A percentile compares a stretch with the other conserved stretches of the same genome.
These are phyloP conservation scores for Drusus annulatus DNA, from an alignment of 1,140 invertebrate species.

Conservation along the genomic window DNA sequence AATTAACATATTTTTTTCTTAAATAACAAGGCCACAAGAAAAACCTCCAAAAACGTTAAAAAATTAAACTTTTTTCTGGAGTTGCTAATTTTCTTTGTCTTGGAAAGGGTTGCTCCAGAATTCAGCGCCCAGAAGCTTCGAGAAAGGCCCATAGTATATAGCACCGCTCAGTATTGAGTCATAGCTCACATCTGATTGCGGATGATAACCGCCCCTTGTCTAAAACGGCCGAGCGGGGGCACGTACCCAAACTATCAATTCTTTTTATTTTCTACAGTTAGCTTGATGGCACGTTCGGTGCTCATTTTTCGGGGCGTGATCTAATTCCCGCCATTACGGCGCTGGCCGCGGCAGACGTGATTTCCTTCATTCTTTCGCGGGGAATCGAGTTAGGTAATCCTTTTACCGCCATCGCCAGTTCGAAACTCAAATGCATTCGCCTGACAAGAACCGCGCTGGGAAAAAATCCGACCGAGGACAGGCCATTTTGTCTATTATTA, in stretches of 20 bases:
- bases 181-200: background rate
- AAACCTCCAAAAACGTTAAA: no score
- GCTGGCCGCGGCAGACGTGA: conserved; percentile 52
- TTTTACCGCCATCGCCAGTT: conserved; percentile 38
- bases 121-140: no score
- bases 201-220: conserved; percentile 8
- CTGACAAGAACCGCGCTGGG: background rate
- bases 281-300: conserved; percentile 48
- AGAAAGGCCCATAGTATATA: no score
- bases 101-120: no score
- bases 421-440: conserved; percentile 15
- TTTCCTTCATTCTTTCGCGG: conserved; percentile 52
- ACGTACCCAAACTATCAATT: conserved; percentile 58
- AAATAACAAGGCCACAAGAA: no score
- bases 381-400: conserved; percentile 57
- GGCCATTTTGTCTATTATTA: background rate
- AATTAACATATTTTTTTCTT: no score
- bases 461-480: conserved; percentile 2
- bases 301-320: conserved; percentile 59
- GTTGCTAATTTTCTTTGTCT: no score
- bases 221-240: conserved; percentile 29
- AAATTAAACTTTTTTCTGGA: no score
- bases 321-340: conserved; percentile 57
- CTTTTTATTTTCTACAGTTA: conserved; percentile 57
- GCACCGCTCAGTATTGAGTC: background rate